phyloP scores from a whole-genome alignment of 2,797 vertebrate species.

The Smutsia gigantea region DNA sequence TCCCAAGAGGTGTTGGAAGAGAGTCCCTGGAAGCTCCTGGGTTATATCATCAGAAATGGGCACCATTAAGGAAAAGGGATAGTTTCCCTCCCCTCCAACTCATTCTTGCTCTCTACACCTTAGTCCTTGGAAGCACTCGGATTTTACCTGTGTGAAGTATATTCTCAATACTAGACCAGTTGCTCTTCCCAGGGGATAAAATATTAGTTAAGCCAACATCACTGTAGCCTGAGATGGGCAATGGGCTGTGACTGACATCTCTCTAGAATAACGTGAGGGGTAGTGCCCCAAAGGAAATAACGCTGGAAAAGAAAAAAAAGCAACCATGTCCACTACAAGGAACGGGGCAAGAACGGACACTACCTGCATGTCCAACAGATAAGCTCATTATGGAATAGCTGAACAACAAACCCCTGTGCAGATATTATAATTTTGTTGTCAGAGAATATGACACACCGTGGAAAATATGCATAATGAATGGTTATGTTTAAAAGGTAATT shows the following conservation, averaged over 20 bases:
- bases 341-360: neutral
- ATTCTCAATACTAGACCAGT: neutral
- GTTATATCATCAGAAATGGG: neutral
- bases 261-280: neutral
- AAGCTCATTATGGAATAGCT: neutral
- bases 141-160: neutral
- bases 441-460: neutral
- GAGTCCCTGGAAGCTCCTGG: neutral
- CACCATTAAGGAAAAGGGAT: neutral
- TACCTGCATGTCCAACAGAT: neutral
- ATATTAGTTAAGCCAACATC: neutral
- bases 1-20: neutral
- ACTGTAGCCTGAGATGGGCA: neutral
- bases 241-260: neutral
- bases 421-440: neutral
- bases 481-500: neutral
- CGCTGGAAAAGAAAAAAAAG: neutral
- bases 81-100: neutral
- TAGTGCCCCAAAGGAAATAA: neutral
- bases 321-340: fast-evolving
- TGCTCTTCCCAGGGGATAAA: neutral
- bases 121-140: neutral
- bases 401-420: neutral
- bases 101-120: neutral
- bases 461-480: neutral